Evolutionary conservation across 2,113 vertebrate genomes (phyloP).

Genomic region (Trichomycterus rosablanca): DNA sequence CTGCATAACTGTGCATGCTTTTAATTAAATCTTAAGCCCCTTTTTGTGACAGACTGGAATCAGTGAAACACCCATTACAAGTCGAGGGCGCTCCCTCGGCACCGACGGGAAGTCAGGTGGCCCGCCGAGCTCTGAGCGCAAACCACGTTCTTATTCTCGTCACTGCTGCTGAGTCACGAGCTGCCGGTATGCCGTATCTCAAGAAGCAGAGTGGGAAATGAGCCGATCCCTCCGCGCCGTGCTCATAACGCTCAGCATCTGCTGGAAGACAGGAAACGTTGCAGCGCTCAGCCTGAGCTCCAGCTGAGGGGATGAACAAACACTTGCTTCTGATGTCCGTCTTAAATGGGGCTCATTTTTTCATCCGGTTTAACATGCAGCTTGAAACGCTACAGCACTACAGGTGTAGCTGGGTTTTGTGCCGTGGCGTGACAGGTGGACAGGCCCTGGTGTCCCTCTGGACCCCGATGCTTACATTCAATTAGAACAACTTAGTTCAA

Average conservation of each 20-base stretch:
- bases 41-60: conserved; percentile 14
- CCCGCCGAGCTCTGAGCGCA: conserved; percentile 57
- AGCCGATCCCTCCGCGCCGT: conserved; percentile 57
- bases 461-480: conserved; percentile 57
- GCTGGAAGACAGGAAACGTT: conserved; percentile 10
- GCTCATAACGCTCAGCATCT: conserved; percentile 3
- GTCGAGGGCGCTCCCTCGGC: conserved; percentile 35
- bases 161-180: conserved; percentile 55
- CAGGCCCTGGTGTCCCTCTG: conserved; percentile 52
- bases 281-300: conserved; percentile 2
- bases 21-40: conserved; percentile 1
- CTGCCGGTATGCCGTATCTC: conserved; percentile 62
- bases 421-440: conserved; percentile 58
- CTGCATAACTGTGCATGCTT: conserved; percentile 2
- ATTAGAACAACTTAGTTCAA: conserved; percentile 66
- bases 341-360: conserved; percentile 20
- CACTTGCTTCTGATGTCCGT: neutral
- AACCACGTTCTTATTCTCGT: conserved; percentile 42
- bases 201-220: conserved; percentile 51
- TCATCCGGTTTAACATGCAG: conserved; percentile 25
- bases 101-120: conserved; percentile 64
- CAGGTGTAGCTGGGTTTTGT: conserved; percentile 33
- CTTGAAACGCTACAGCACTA: conserved; percentile 23
- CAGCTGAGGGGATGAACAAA: conserved; percentile 7
- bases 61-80: conserved; percentile 17